Conservation (phyloP, 2,888 invertebrate genomes). For the Parascotia fuliginaria region DNA sequence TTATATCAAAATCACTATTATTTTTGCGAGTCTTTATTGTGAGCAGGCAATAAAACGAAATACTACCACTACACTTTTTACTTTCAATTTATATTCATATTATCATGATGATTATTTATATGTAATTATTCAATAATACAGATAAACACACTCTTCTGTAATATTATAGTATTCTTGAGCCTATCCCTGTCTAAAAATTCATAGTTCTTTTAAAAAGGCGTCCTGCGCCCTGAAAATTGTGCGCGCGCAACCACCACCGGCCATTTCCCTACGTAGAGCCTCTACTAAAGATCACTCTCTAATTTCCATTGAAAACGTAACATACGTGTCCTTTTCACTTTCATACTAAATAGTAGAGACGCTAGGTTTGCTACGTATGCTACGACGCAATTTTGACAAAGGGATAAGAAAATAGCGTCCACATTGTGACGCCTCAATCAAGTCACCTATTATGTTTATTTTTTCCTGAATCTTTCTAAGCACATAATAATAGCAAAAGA, state of each 20-base stretch:
- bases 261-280: constrained; percentile 57
- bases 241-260: constrained; percentile 75
- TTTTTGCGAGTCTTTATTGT: background rate
- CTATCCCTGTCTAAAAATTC: constrained; percentile 64
- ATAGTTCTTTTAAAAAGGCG: constrained; percentile 64
- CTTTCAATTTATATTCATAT: too few relatives aligned
- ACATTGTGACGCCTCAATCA: constrained; percentile 12
- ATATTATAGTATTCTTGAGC: constrained; percentile 14
- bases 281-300: constrained; percentile 43
- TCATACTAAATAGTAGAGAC: constrained; percentile 13
- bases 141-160: too few relatives aligned
- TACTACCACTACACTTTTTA: too few relatives aligned
- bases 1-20: background rate
- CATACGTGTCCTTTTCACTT: constrained; percentile 43
- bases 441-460: constrained; percentile 27
- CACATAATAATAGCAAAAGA: constrained; percentile 11
- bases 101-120: too few relatives aligned
- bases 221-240: constrained; percentile 80
- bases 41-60: too few relatives aligned
- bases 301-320: constrained; percentile 49
- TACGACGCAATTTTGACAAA: constrained; percentile 8
- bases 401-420: constrained; percentile 15
- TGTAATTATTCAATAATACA: too few relatives aligned
- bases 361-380: constrained; percentile 1
- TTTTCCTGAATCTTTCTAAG: constrained; percentile 26